Evolutionary conservation across 2,888 invertebrate genomes (phyloP).

Genomic region (Oligia strigilis): DNA sequence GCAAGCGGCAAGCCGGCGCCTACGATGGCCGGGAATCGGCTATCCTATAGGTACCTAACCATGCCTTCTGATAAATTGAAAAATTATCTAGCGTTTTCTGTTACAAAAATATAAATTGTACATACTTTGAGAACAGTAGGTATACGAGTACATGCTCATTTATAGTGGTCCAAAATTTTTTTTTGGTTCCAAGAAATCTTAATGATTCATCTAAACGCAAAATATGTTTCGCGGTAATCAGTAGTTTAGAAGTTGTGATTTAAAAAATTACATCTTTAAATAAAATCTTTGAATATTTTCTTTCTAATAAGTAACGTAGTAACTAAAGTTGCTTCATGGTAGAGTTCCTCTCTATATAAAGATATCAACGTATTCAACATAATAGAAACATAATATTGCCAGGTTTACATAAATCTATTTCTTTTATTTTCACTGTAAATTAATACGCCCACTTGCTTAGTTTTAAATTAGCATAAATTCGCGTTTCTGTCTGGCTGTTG

Average conservation of each 20-base stretch:
- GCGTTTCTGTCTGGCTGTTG: slow-evolving; percentile 5
- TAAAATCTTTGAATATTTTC: background rate
- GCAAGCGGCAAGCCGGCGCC: too few relatives aligned
- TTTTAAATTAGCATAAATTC: slow-evolving; percentile 33
- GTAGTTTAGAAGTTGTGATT: background rate
- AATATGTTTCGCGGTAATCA: background rate
- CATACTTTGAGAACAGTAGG: too few relatives aligned
- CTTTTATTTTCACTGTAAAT: background rate
- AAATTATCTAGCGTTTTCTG: too few relatives aligned
- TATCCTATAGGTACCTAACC: too few relatives aligned
- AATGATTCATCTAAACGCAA: background rate
- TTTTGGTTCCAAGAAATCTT: background rate
- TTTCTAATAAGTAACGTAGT: background rate
- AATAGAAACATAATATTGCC: background rate
- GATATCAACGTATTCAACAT: background rate
- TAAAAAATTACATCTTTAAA: background rate
- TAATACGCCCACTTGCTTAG: background rate
- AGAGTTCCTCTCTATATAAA: background rate
- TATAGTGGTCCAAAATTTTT: background rate
- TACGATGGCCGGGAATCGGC: too few relatives aligned
- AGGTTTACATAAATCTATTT: background rate
- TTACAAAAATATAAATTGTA: too few relatives aligned
- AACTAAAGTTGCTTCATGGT: background rate
- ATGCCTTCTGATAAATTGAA: too few relatives aligned
- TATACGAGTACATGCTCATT: too few relatives aligned